Percentiles rank a stretch among this genome's conserved stretches.
phyloP scores from a whole-genome alignment of 2,888 invertebrate species.

The Cabera pusaria region DNA sequence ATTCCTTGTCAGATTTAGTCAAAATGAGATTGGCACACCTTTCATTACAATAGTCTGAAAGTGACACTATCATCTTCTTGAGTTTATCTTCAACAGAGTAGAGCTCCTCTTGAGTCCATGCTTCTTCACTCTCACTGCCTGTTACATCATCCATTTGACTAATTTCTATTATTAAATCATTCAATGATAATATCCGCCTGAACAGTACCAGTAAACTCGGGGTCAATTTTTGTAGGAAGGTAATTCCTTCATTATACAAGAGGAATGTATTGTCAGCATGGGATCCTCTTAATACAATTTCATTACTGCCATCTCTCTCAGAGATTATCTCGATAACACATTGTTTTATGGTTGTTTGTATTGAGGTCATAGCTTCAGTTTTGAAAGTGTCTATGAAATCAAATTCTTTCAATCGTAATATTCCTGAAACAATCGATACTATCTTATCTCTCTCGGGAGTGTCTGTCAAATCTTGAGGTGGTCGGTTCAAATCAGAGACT shows the following conservation, averaged over 20 bases:
- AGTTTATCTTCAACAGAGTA: slow-evolving; percentile 87
- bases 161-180: slow-evolving; percentile 90
- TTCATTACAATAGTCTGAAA: slow-evolving; percentile 96
- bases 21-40: slow-evolving; percentile 94
- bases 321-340: slow-evolving; percentile 89
- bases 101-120: slow-evolving; percentile 88
- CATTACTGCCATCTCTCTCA: slow-evolving; percentile 69
- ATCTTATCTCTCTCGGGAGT: slow-evolving; percentile 93
- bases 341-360: slow-evolving; percentile 95
- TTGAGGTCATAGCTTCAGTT: slow-evolving; percentile 94
- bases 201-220: slow-evolving; percentile 87
- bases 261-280: slow-evolving; percentile 78
- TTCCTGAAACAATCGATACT: slow-evolving; percentile 94
- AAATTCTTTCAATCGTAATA: slow-evolving; percentile 93
- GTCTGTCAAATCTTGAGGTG: slow-evolving; percentile 81
- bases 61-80: slow-evolving; percentile 89
- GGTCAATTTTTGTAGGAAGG: slow-evolving; percentile 86
- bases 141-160: slow-evolving; percentile 84
- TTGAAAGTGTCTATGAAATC: slow-evolving; percentile 94
- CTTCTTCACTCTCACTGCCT: slow-evolving; percentile 86
- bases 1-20: slow-evolving; percentile 88
- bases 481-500: slow-evolving; percentile 95
- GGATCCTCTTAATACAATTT: slow-evolving; percentile 72
- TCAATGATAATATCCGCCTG: slow-evolving; percentile 88
- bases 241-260: slow-evolving; percentile 87